These are phyloP conservation scores for Lapara coniferarum DNA, from an alignment of 2,888 invertebrate genomes.

Conservation along the genomic window DNA sequence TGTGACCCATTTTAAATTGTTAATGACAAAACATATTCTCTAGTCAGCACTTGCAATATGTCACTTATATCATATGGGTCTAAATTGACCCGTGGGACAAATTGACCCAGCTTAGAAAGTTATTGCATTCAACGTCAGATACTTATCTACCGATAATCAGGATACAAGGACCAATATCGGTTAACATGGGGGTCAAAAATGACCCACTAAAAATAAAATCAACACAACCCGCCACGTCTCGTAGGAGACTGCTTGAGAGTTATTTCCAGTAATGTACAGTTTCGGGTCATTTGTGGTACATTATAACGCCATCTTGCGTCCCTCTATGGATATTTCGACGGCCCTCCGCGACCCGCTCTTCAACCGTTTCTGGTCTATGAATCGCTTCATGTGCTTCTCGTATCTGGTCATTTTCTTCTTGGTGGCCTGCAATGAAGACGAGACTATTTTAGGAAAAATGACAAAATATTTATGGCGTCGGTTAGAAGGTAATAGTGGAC, in stretches of 20 bases:
- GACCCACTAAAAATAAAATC: neutral
- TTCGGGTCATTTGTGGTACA: neutral
- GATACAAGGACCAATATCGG: neutral
- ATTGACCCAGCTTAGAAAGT: too few species aligned
- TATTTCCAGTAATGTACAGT: neutral
- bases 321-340: slow-evolving; percentile 97
- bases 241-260: neutral
- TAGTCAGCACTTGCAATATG: too few species aligned
- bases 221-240: neutral
- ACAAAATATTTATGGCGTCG: too few species aligned
- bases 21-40: too few species aligned
- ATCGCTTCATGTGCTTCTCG: slow-evolving; percentile 96
- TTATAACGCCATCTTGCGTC: slow-evolving; percentile 96
- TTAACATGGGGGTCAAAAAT: neutral
- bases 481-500: too few species aligned
- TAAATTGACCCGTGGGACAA: too few species aligned
- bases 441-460: too few species aligned
- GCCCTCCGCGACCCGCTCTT: slow-evolving; percentile 92
- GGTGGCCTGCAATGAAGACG: slow-evolving; percentile 75
- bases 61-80: too few species aligned
- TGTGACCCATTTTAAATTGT: too few species aligned
- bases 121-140: too few species aligned
- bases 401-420: slow-evolving; percentile 95
- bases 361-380: slow-evolving; percentile 92
- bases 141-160: too few species aligned